A percentile compares a stretch with the other conserved stretches of the same genome.
These are phyloP conservation scores for Sarcophaga rosellei DNA, from an alignment of 2,888 invertebrate species.

Conservation along the genomic window DNA sequence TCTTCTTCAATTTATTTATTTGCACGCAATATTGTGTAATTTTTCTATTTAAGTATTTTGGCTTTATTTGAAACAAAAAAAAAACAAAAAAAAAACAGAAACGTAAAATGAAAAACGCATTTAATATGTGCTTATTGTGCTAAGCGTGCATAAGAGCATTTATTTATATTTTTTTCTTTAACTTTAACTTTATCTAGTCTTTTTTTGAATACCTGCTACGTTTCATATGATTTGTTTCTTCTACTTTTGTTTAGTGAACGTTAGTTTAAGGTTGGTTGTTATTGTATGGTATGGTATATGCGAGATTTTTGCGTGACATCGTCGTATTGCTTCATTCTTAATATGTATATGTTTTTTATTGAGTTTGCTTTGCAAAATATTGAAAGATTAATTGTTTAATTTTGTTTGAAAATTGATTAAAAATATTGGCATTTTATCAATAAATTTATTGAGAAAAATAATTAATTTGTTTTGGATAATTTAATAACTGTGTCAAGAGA, in stretches of 20 bases:
- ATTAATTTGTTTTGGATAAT: background rate
- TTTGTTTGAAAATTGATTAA: conserved; percentile 35
- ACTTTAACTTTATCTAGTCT: conserved; percentile 7
- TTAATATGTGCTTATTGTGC: background rate
- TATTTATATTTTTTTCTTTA: background rate
- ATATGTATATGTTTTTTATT: background rate
- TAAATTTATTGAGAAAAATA: conserved; percentile 26
- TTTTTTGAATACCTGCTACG: background rate
- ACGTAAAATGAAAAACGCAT: background rate
- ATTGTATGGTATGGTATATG: conserved; percentile 1
- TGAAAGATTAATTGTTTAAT: conserved; percentile 64
- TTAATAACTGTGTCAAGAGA: conserved; percentile 16
- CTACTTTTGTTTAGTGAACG: background rate
- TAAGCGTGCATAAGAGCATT: background rate
- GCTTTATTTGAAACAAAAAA: background rate
- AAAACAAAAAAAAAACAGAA: background rate
- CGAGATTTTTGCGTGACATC: conserved; percentile 58
- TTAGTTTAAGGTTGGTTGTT: conserved; percentile 51
- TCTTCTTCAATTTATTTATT: conserved; percentile 37
- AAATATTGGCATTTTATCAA: conserved; percentile 34
- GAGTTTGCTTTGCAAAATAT: conserved; percentile 1
- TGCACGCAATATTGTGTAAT: conserved; percentile 66
- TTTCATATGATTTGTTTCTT: background rate
- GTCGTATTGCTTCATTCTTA: conserved; percentile 49
- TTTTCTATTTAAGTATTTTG: conserved; percentile 16